These are phyloP conservation scores for Porites lutea DNA, from an alignment of 64 coral and sea anemone genomes.

Conservation along the genomic window DNA sequence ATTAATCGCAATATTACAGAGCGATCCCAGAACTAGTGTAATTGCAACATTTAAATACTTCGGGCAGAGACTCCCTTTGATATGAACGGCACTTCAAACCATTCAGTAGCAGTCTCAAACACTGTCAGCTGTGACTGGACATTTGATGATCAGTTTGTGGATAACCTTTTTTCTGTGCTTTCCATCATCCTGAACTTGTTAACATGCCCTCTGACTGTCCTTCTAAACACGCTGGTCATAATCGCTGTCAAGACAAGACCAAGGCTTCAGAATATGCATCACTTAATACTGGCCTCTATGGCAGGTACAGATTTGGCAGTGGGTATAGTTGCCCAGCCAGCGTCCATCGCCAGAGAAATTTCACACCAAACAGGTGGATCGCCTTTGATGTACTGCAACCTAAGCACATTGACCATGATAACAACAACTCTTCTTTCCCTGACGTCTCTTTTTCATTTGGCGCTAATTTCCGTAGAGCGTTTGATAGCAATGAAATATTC, in stretches of 20 bases:
- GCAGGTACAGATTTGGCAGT: not conserved
- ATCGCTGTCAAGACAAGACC: not conserved
- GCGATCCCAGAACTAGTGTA: too few relatives aligned
- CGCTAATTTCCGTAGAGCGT: not conserved
- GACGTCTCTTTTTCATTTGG: not conserved
- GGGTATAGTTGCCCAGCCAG: not conserved
- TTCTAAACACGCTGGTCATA: not conserved
- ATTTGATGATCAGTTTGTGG: too few relatives aligned
- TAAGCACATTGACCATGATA: too few relatives aligned
- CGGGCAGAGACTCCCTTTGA: too few relatives aligned
- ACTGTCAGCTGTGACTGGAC: too few relatives aligned
- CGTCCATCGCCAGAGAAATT: not conserved
- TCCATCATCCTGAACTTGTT: not conserved
- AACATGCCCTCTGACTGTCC: not conserved
- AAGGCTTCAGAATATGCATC: not conserved
- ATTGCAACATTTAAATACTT: too few relatives aligned
- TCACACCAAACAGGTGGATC: not conserved
- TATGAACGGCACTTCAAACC: too few relatives aligned
- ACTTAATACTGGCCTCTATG: not conserved
- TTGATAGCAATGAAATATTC: slow-evolving; percentile 14
- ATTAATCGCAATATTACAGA: too few relatives aligned
- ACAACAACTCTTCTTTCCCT: too few relatives aligned
- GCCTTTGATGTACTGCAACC: not conserved
- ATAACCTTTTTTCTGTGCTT: too few relatives aligned
- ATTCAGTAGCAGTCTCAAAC: too few relatives aligned